Conservation (phyloP, 2,797 vertebrate species). For the Cossypha niveicapilla region DNA sequence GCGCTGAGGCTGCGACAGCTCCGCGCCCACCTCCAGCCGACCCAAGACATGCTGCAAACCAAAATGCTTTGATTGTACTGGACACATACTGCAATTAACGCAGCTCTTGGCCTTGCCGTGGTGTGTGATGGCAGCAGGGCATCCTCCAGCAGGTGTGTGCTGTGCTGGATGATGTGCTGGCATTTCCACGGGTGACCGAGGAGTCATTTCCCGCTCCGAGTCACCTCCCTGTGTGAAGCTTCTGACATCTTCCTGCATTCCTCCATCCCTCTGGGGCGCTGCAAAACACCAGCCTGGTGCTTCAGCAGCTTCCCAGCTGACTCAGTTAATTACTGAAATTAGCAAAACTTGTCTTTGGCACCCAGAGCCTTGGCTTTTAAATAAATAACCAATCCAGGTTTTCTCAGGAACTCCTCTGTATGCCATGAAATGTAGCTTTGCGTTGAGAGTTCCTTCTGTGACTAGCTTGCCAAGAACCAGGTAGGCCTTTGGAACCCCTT, state of each 20-base stretch:
- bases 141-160: background rate
- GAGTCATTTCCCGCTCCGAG: background rate
- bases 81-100: background rate
- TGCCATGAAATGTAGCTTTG: accelerated
- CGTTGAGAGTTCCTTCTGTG: background rate
- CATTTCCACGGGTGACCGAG: background rate
- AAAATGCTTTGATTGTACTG: accelerated
- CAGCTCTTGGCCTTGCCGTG: background rate
- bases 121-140: accelerated
- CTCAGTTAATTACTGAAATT: constrained; percentile 42
- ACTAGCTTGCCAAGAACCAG: background rate
- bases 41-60: accelerated
- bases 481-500: background rate
- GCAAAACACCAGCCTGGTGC: background rate
- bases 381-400: background rate
- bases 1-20: accelerated
- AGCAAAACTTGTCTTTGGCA: background rate
- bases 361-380: background rate
- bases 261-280: background rate
- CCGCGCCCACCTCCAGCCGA: accelerated
- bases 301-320: constrained; percentile 1
- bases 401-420: background rate
- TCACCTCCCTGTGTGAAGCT: background rate
- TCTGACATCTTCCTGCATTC: constrained; percentile 9
- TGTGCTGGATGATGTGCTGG: accelerated